Base-by-base conservation (phyloP, 2,113 vertebrate species). In the Oryzias celebensis region DNA sequence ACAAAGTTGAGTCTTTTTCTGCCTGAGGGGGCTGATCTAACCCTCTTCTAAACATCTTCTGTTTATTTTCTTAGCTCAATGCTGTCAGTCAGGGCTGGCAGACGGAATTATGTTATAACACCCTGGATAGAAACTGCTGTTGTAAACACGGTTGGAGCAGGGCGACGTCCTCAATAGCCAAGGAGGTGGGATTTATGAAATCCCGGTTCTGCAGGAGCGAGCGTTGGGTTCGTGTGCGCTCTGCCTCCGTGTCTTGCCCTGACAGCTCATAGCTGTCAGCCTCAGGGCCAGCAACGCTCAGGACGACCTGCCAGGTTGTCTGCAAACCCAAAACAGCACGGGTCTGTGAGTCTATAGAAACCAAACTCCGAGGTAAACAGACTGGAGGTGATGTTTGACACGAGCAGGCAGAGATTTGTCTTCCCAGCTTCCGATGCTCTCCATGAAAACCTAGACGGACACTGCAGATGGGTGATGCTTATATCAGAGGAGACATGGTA, bases 221-320 rank as follows among this genome's bases (percentile, higher is more conserved):
- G 31, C 26, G 26, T 61, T 54, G 15, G 68, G 56, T 59, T 58
- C 42, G 51, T 59, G 71, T 51, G 44, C 62, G 64, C 74, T 60
- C 48, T n/a, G 42, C 65, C 67, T 81, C 73, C 46, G 58, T 77
- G 72, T 86, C 67, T 65, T 5, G 58, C 64, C 16, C 61, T 82
- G 88, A 86, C 83, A 81, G 72, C 85, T 85, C 81, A 69, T 82
- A 84, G 86, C 84, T 63, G 69, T 84, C 77, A 80, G 85, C 83
- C 80, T 66, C 64, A 3, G 62, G 78, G 75, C 72, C 62, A 63
- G 72, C 68, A 41, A 36, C 17, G 47, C 72, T 41, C 70, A 24
- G 53, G 59, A 62, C 55, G 48, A 68, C 67, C 81, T 79, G 85
- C 76, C 83, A 84, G 73, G 61, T 82, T 74, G 72, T 71, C 61